These are phyloP conservation scores for Takifugu rubripes DNA, from an alignment of 2,797 vertebrate species.

Conservation along the genomic window DNA sequence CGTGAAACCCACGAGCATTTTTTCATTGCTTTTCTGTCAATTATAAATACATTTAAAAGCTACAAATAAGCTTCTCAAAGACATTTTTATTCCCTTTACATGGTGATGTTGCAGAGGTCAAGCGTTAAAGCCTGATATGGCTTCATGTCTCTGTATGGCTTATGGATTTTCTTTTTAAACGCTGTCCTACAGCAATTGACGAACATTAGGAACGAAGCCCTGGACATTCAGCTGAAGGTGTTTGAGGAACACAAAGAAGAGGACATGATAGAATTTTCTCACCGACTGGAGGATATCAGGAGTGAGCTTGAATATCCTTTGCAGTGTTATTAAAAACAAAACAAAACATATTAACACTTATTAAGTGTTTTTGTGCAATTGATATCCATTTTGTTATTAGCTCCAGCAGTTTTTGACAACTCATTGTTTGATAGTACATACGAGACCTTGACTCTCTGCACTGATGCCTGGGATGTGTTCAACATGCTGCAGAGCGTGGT, in stretches of 20 bases:
- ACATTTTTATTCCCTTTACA: too few species aligned
- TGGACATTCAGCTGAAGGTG: slow-evolving; percentile 97
- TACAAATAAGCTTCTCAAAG: slow-evolving; percentile 12
- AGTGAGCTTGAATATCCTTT: slow-evolving; percentile 98
- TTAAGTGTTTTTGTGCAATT: slow-evolving; percentile 2
- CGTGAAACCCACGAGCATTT: slow-evolving; percentile 64
- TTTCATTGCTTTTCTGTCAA: slow-evolving; percentile 46
- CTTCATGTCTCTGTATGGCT: not conserved
- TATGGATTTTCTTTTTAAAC: not conserved
- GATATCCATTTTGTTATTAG: slow-evolving; percentile 5
- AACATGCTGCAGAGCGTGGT: slow-evolving; percentile 85
- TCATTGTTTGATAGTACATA: slow-evolving; percentile 16
- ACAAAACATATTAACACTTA: not conserved
- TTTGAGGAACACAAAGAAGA: slow-evolving; percentile 97
- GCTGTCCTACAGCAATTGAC: slow-evolving; percentile 76
- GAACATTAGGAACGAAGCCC: slow-evolving; percentile 84
- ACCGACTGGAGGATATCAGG: slow-evolving; percentile 91
- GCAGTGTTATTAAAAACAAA: slow-evolving; percentile 12
- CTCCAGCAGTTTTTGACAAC: slow-evolving; percentile 15
- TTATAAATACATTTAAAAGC: not conserved
- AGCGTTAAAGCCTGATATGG: not conserved
- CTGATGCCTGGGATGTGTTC: slow-evolving; percentile 92
- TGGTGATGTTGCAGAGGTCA: not conserved
- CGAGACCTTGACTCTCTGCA: slow-evolving; percentile 81
- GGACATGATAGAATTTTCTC: slow-evolving; percentile 94